Conservation (phyloP, 2,888 invertebrate genomes). For the Mesochorus sp. region DNA sequence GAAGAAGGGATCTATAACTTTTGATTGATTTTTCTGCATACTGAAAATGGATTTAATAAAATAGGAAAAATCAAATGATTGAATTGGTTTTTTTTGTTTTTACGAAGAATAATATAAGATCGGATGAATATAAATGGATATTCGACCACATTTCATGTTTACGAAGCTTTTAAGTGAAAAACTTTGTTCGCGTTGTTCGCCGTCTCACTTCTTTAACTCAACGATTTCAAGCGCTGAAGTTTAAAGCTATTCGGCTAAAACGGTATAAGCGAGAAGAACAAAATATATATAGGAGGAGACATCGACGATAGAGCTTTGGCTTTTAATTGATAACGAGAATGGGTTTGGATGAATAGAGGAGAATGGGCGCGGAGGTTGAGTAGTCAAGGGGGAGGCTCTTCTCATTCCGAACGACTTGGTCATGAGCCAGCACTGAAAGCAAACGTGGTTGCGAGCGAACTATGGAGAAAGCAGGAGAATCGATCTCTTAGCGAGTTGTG, state of each 20-base stretch:
- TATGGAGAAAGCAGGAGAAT: slow-evolving; percentile 20
- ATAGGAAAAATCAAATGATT: no score
- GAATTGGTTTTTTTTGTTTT: no score
- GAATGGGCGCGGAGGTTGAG: neutral
- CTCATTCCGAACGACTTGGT: slow-evolving; percentile 8
- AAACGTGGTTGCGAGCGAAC: neutral
- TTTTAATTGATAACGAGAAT: slow-evolving; percentile 20
- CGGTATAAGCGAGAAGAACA: neutral
- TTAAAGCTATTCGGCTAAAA: neutral
- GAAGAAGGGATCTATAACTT: no score
- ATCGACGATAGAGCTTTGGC: slow-evolving; percentile 1
- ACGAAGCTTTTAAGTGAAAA: neutral
- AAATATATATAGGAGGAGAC: neutral
- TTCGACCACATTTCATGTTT: neutral
- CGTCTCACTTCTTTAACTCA: neutral
- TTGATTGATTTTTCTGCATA: no score
- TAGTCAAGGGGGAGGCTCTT: neutral
- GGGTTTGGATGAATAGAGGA: neutral
- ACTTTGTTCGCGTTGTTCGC: neutral
- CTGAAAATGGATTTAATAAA: no score
- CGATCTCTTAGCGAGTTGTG: slow-evolving; percentile 13
- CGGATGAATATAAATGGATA: neutral
- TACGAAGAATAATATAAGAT: no score
- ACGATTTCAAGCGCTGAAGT: neutral
- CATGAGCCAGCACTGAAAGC: slow-evolving; percentile 1